Conservation (phyloP, 2,797 vertebrate species). For the Setipinna tenuifilis region DNA sequence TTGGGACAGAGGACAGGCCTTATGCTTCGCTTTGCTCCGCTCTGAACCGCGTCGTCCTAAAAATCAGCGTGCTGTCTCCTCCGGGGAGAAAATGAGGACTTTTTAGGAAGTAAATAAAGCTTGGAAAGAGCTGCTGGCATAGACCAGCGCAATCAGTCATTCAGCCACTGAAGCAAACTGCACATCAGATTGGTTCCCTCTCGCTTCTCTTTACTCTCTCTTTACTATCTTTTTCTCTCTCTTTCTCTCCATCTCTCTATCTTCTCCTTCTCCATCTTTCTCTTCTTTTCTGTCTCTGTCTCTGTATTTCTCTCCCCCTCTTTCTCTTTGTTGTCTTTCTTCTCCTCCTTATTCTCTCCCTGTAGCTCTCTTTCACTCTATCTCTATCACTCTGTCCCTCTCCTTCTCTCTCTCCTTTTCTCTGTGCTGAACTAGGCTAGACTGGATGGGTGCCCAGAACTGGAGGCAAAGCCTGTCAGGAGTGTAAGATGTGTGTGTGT, state of each 20-base stretch:
- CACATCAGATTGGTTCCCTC: constrained; percentile 25
- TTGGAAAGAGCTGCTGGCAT: constrained; percentile 43
- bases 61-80: constrained; percentile 21
- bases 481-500: constrained; percentile 37
- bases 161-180: constrained; percentile 27
- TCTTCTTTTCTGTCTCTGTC: not conserved
- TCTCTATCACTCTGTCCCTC: not conserved
- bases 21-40: not conserved
- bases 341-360: not conserved
- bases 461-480: constrained; percentile 48
- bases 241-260: not conserved
- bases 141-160: constrained; percentile 27
- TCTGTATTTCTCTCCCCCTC: not conserved
- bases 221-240: not conserved
- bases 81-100: constrained; percentile 33
- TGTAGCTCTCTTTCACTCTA: not conserved
- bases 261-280: not conserved
- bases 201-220: constrained; percentile 24
- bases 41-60: not conserved
- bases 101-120: constrained; percentile 48
- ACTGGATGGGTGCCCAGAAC: constrained; percentile 35
- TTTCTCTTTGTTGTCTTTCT: not conserved
- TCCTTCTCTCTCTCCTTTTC: not conserved
- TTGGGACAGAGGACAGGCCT: constrained; percentile 8
- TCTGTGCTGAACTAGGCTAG: not conserved